These are phyloP conservation scores for Ladona fulva DNA, from an alignment of 1,140 invertebrate genomes.

Conservation along the genomic window DNA sequence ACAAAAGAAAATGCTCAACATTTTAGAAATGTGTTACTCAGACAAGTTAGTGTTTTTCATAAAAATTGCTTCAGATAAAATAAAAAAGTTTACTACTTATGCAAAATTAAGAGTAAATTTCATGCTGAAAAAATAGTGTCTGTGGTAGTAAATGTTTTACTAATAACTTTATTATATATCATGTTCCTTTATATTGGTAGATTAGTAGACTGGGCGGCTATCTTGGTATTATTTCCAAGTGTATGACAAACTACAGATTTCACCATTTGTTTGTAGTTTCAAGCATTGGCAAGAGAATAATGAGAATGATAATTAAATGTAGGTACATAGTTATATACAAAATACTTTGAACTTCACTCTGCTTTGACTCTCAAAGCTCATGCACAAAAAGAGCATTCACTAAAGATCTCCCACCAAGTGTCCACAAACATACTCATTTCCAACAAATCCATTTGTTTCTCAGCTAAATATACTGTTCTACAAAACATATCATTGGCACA, in stretches of 20 bases:
- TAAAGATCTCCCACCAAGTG: background rate
- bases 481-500: background rate
- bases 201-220: constrained; percentile 7
- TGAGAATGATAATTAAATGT: background rate
- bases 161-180: background rate
- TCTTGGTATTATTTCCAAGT: background rate
- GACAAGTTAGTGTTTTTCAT: background rate
- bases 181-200: background rate
- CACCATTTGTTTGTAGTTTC: background rate
- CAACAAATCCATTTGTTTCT: background rate
- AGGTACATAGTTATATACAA: constrained; percentile 10
- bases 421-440: background rate
- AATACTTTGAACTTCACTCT: constrained; percentile 6
- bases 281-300: background rate
- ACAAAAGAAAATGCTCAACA: background rate
- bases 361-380: constrained; percentile 1
- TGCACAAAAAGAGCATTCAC: background rate
- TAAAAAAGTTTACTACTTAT: background rate
- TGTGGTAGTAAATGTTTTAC: background rate
- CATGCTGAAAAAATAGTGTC: constrained; percentile 9
- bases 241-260: background rate
- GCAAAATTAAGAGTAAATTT: background rate
- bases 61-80: background rate
- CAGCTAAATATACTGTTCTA: background rate
- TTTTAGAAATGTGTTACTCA: background rate